Evolutionary conservation across 2,113 vertebrate genomes (phyloP).

Genomic region (Girardinichthys multiradiatus): DNA sequence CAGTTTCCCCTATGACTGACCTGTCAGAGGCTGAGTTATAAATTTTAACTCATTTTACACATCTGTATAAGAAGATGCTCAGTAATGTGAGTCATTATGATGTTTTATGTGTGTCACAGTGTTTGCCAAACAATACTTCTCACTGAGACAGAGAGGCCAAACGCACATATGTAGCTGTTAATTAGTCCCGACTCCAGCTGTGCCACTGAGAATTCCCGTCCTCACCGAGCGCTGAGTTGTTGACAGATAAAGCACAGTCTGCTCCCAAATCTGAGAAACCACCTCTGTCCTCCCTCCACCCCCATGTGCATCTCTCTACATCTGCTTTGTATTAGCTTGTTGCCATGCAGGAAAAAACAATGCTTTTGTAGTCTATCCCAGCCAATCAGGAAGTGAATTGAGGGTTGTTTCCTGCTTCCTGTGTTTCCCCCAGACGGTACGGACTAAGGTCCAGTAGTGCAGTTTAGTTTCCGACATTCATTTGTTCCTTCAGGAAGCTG

Average conservation of each 20-base stretch:
- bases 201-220: conserved; percentile 52
- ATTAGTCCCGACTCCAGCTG: conserved; percentile 67
- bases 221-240: conserved; percentile 30
- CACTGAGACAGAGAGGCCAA: conserved; percentile 30
- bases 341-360: conserved; percentile 79
- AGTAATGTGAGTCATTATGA: background rate
- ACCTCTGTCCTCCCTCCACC: conserved; percentile 39
- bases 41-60: background rate
- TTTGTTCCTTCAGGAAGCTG: conserved; percentile 65
- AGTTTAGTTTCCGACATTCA: conserved; percentile 80
- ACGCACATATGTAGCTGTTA: conserved; percentile 55
- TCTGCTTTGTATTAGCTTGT: conserved; percentile 81
- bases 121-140: conserved; percentile 22
- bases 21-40: background rate
- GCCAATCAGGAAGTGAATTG: conserved; percentile 82
- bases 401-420: conserved; percentile 87
- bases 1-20: background rate
- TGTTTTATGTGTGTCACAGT: conserved; percentile 18
- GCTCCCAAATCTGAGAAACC: conserved; percentile 53
- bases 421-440: conserved; percentile 74
- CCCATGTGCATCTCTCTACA: conserved; percentile 58
- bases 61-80: background rate
- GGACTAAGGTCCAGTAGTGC: conserved; percentile 46
- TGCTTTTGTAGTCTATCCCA: conserved; percentile 80
- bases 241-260: conserved; percentile 67